Conservation (phyloP, 2,797 vertebrate genomes). For the Sebastes diploproa region DNA sequence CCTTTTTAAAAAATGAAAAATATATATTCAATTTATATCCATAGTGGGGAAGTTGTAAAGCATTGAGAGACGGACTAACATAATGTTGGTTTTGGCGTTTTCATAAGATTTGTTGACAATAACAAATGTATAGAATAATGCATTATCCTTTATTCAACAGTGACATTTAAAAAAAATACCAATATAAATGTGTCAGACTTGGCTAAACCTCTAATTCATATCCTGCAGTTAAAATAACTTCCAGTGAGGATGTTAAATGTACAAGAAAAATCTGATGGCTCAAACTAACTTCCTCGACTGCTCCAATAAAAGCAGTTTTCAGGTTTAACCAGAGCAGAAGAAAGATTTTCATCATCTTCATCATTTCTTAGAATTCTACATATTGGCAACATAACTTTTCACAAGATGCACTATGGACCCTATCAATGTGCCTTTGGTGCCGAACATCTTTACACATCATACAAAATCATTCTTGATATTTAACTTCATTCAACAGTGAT, state of each 20-base stretch:
- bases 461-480: background rate
- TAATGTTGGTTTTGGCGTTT: background rate
- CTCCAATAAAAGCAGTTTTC: background rate
- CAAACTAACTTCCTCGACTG: background rate
- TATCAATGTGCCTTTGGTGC: background rate
- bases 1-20: background rate
- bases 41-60: background rate
- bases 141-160: constrained; percentile 16
- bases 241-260: background rate
- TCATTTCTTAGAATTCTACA: background rate
- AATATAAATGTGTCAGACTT: constrained; percentile 30
- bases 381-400: background rate
- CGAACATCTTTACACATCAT: background rate
- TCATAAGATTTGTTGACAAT: background rate
- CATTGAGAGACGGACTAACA: background rate
- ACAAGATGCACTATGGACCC: background rate
- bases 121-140: background rate
- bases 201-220: constrained; percentile 22
- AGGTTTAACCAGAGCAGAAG: background rate
- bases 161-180: constrained; percentile 10
- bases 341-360: background rate
- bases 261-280: background rate
- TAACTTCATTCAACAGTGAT: background rate
- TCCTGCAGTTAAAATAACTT: background rate
- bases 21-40: background rate